Base-by-base conservation (phyloP, 2,797 vertebrate genomes). In the Petrocephalus schoutedeni region DNA sequence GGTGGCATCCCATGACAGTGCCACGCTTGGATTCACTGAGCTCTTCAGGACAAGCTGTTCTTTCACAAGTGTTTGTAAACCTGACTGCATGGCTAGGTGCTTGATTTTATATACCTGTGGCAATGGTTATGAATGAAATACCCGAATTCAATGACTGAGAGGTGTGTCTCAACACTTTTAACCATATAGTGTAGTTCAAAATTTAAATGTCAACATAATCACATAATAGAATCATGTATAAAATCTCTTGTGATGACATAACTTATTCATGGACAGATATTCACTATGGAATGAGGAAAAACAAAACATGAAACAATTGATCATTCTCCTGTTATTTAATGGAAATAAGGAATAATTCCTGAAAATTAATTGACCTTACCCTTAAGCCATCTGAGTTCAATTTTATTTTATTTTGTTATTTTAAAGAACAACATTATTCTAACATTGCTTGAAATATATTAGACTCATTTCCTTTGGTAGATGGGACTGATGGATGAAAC, bases 401-500 rank as follows among this genome's bases (percentile, higher is more conserved):
- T 8, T 8, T 56, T 14, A 56, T 97, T 89, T 91, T 90, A 95
- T 8, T 8, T 56, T 14, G 8, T 97, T 95, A 45, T 45, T 45
- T 45, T 91, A 36, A 96, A 93, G 92, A 93, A 91, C 14, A 56
- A 89, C 94, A 93, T 94, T 95, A 94, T 95, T 96, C 91, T 94
- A 93, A 94, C 93, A 36, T 54, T 32, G 54, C 54, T 57, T 9
- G 28, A 93, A 93, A 95, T 92, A 92, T 93, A 59, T 82, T 58
- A 96, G 94, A 96, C 92, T 94, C 93, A 95, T 93, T 95, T 96
- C 93, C 95, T 96, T 96, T 94, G 92, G 90, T 92, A 92, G 91
- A 92, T 93, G 93, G 91, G 54, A 95, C 96, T 97, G 96, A 97
- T 96, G 95, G 97, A 97, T 97, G 96, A 96, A 97, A 96, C 90